A percentile compares a stretch with the other conserved stretches of the same genome.
These are phyloP conservation scores for Polia nebulosa DNA, from an alignment of 2,888 invertebrate genomes.

Conservation along the genomic window DNA sequence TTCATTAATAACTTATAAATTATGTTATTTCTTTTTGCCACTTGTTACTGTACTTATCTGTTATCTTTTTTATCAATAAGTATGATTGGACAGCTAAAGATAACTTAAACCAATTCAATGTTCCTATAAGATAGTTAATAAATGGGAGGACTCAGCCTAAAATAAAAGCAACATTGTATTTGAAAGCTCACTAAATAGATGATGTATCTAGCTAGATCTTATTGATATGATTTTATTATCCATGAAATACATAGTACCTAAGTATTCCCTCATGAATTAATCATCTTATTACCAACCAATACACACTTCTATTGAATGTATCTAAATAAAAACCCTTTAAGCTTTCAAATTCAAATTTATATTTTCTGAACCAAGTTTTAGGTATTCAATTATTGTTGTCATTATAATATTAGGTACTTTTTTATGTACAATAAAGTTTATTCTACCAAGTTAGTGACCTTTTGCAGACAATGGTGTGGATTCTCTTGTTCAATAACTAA, in stretches of 20 bases:
- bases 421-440: too few relatives aligned
- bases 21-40: slow-evolving; percentile 15
- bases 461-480: too few relatives aligned
- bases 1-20: slow-evolving; percentile 21
- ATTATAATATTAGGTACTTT: too few relatives aligned
- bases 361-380: background rate
- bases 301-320: background rate
- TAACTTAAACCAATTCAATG: slow-evolving; percentile 39
- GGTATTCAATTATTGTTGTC: too few relatives aligned
- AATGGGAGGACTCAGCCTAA: background rate
- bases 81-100: slow-evolving; percentile 29
- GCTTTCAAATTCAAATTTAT: background rate
- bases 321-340: background rate
- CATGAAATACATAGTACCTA: background rate
- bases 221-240: background rate
- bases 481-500: too few relatives aligned
- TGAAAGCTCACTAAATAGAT: too few relatives aligned
- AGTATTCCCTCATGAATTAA: background rate
- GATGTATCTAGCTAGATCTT: too few relatives aligned
- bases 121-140: slow-evolving; percentile 5
- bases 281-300: background rate
- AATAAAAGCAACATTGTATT: background rate
- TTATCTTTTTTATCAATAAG: slow-evolving; percentile 45
- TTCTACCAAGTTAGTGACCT: too few relatives aligned
- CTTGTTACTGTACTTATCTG: slow-evolving; percentile 26